Conservation (phyloP, 2,888 invertebrate species). For the Drosophila mettleri region DNA sequence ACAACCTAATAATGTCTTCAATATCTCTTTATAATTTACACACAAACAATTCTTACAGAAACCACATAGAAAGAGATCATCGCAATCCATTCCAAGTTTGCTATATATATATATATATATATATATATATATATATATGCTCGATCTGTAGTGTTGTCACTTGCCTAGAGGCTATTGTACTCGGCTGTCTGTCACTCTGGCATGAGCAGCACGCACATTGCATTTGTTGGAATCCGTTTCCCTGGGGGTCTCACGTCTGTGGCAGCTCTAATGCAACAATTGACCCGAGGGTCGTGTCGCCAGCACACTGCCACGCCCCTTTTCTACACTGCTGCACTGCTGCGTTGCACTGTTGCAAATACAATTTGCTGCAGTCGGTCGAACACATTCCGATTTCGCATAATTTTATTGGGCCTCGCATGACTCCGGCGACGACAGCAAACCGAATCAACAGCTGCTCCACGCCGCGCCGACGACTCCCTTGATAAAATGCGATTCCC, state of each 20-base stretch:
- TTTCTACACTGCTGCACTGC: neutral
- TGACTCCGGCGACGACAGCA: constrained; percentile 38
- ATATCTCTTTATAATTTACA: neutral
- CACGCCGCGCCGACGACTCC: neutral
- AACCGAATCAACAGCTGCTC: constrained; percentile 68
- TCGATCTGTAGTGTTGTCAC: neutral
- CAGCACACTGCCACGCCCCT: constrained; percentile 3
- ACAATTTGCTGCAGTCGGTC: constrained; percentile 73
- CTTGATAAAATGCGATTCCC: constrained; percentile 11
- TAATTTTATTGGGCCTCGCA: constrained; percentile 71
- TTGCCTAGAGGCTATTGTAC: constrained; percentile 1
- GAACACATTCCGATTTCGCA: constrained; percentile 74
- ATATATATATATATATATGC: neutral
- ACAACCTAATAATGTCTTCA: neutral
- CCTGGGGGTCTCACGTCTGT: constrained; percentile 7
- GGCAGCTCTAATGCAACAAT: constrained; percentile 55
- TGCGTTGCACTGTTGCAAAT: constrained; percentile 54
- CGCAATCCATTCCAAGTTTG: neutral
- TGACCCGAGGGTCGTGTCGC: constrained; percentile 60
- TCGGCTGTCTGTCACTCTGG: neutral
- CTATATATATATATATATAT: neutral
- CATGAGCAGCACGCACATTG: neutral
- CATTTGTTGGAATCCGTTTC: neutral
- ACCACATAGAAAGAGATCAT: neutral
- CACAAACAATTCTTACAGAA: neutral